Percentiles rank a stretch among this genome's conserved stretches.
phyloP scores from a whole-genome alignment of 1,140 invertebrate species.

The Drosophila rufa region DNA sequence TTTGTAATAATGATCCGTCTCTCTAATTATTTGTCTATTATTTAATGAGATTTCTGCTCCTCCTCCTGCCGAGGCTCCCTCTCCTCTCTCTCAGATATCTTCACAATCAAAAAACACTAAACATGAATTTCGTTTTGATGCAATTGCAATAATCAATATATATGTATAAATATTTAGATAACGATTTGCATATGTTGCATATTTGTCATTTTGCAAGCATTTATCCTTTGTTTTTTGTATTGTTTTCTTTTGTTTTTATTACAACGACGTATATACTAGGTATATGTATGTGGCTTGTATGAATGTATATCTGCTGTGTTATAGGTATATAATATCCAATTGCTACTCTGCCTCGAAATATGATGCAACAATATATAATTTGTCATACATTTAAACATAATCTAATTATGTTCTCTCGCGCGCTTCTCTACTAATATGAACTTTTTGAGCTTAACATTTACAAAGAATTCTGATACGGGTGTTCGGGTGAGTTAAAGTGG shows the following conservation, averaged over 20 bases:
- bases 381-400: constrained; percentile 76
- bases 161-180: constrained; percentile 82
- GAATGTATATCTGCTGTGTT: constrained; percentile 59
- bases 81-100: constrained; percentile 21
- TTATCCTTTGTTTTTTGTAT: constrained; percentile 31
- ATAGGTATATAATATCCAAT: constrained; percentile 76
- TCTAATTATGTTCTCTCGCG: constrained; percentile 72
- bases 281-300: constrained; percentile 75
- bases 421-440: constrained; percentile 69
- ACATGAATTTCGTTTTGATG: constrained; percentile 66
- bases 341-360: constrained; percentile 71
- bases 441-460: constrained; percentile 83
- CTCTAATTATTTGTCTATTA: constrained; percentile 81
- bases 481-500: constrained; percentile 33
- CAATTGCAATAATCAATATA: constrained; percentile 61
- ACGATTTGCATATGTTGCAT: constrained; percentile 78
- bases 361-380: constrained; percentile 69
- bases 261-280: constrained; percentile 81
- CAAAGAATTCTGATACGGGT: constrained; percentile 69
- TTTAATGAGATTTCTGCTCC: constrained; percentile 74
- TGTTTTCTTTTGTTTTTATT: constrained; percentile 56
- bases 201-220: constrained; percentile 61
- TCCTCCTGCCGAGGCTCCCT: background rate
- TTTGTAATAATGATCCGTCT: constrained; percentile 35
- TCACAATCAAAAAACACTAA: constrained; percentile 78